phyloP scores from a whole-genome alignment of 2,113 vertebrate genomes.

The Numenius arquata region DNA sequence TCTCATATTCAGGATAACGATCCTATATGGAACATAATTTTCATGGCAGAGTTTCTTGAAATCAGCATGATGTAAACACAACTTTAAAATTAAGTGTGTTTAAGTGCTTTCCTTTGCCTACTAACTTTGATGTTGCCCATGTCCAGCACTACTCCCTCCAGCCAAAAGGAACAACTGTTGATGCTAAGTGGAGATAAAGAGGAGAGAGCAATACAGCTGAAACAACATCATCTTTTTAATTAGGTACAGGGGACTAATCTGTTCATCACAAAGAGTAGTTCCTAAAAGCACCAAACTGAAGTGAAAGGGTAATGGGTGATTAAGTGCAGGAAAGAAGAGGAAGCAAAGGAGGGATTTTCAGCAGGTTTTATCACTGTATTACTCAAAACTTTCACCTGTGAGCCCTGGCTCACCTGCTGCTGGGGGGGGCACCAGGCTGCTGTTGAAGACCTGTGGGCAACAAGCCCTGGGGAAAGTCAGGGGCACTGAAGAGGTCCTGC shows the following conservation, averaged over 20 bases:
- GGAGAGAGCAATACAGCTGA: neutral
- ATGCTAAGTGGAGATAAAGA: neutral
- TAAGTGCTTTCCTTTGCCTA: neutral
- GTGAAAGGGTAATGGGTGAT: neutral
- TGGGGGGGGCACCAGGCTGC: neutral
- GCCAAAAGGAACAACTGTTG: neutral
- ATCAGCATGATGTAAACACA: fast-evolving
- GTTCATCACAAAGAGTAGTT: neutral
- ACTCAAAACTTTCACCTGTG: neutral
- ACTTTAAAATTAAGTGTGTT: neutral
- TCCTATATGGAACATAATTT: neutral
- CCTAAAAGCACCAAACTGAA: neutral
- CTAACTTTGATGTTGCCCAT: neutral
- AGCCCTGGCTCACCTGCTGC: neutral
- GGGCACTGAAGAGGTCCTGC: fast-evolving
- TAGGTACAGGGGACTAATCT: neutral
- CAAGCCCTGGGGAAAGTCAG: fast-evolving
- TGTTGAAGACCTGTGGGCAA: neutral
- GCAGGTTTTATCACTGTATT: neutral
- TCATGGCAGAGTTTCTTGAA: neutral
- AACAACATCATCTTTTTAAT: neutral
- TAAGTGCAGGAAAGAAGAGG: neutral
- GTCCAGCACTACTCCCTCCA: neutral
- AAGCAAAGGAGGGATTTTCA: neutral
- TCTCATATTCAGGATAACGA: neutral